These are phyloP conservation scores for Ceratitis capitata DNA, from an alignment of 1,140 invertebrate genomes.

Conservation along the genomic window DNA sequence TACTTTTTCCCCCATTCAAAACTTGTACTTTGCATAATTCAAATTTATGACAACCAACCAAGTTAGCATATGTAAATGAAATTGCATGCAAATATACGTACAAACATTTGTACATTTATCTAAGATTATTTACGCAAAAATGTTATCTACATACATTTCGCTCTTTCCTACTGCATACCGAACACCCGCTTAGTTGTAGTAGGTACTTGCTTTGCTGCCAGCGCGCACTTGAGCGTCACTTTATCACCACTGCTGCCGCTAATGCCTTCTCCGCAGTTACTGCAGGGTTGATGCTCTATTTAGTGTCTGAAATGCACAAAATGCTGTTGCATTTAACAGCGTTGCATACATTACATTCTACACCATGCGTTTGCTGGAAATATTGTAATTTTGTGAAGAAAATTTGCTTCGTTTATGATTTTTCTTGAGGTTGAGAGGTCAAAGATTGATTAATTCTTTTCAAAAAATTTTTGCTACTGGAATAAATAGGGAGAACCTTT, in stretches of 20 bases:
- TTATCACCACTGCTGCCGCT: background rate
- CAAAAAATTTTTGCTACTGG: background rate
- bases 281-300: constrained; percentile 1
- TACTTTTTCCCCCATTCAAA: background rate
- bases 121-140: too few relatives aligned
- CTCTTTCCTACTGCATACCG: background rate
- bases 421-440: background rate
- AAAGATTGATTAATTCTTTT: background rate
- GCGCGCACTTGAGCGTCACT: constrained; percentile 24
- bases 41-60: constrained; percentile 31
- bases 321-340: background rate
- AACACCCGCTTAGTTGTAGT: constrained; percentile 31
- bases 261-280: too few relatives aligned
- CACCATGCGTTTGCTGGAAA: background rate
- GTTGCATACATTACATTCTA: background rate
- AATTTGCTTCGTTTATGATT: background rate
- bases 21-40: constrained; percentile 7
- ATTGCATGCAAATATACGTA: background rate
- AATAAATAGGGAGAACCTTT: too few relatives aligned
- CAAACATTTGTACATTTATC: background rate
- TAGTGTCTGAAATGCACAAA: background rate
- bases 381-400: background rate
- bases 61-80: background rate
- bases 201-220: constrained; percentile 7
- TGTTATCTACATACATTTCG: too few relatives aligned